Evolutionary conservation across 2,888 invertebrate species (phyloP).

Genomic region (Troglohyphantes excavatus): DNA sequence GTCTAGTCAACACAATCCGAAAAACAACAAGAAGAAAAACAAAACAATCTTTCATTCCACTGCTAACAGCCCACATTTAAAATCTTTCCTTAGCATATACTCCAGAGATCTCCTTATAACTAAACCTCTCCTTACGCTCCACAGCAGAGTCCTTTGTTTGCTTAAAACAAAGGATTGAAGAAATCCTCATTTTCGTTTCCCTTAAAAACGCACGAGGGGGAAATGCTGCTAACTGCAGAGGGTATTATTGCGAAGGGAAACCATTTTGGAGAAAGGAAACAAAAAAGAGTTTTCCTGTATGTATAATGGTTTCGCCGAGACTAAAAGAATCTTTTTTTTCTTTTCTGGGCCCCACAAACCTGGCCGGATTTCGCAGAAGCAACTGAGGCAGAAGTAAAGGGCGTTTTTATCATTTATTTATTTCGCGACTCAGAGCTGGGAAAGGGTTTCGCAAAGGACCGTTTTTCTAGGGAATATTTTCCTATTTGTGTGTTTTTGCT

Average conservation of each 20-base stretch:
- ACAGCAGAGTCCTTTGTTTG: slow-evolving; percentile 34
- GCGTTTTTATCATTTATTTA: slow-evolving; percentile 50
- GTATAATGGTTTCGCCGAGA: slow-evolving; percentile 42
- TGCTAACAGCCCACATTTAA: neutral
- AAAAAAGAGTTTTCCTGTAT: slow-evolving; percentile 36
- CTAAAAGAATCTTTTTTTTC: slow-evolving; percentile 46
- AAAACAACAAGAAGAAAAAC: too few relatives aligned
- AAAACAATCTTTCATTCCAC: neutral
- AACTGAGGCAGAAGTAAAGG: slow-evolving; percentile 55
- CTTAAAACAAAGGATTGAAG: slow-evolving; percentile 49
- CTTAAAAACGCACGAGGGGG: slow-evolving; percentile 7
- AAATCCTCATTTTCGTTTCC: slow-evolving; percentile 35
- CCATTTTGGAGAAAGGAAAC: neutral
- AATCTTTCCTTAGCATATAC: neutral
- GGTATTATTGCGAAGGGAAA: slow-evolving; percentile 31
- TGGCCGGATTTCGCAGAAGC: slow-evolving; percentile 25
- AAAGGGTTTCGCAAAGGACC: slow-evolving; percentile 26
- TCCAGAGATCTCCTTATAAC: neutral
- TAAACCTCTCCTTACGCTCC: neutral
- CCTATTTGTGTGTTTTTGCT: slow-evolving; percentile 32
- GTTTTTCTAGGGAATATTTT: slow-evolving; percentile 18
- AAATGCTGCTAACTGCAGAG: neutral
- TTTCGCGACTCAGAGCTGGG: slow-evolving; percentile 16
- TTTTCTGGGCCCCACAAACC: slow-evolving; percentile 49
- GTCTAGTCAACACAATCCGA: too few relatives aligned